Evolutionary conservation across 2,888 invertebrate genomes (phyloP).

Genomic region (Leuctra nigra): DNA sequence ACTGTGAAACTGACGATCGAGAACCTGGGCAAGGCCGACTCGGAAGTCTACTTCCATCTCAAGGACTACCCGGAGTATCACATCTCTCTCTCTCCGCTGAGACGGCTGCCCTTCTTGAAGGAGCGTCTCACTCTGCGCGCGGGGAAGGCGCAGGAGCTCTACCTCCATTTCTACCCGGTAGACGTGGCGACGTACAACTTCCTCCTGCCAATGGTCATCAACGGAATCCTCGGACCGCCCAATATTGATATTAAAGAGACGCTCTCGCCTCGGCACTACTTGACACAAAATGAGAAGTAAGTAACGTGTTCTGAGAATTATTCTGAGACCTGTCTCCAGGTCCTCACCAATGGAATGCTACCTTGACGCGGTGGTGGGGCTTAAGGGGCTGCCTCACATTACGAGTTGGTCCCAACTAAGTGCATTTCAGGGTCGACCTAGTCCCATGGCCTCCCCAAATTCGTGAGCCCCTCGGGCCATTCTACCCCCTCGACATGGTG

Average conservation of each 20-base stretch:
- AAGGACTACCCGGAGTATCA: constrained; percentile 38
- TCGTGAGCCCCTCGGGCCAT: too few species aligned
- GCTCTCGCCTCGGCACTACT: constrained; percentile 28
- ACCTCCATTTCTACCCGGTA: constrained; percentile 40
- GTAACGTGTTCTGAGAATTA: too few species aligned
- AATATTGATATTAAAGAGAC: constrained; percentile 34
- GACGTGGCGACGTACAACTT: constrained; percentile 48
- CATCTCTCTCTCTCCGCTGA: constrained; percentile 31
- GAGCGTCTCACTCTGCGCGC: background rate
- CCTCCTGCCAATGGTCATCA: constrained; percentile 52
- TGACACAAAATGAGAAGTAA: constrained; percentile 22
- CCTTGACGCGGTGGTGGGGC: too few species aligned
- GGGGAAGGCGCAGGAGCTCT: constrained; percentile 35
- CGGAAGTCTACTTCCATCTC: constrained; percentile 35
- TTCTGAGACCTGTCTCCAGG: too few species aligned
- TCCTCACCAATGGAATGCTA: too few species aligned
- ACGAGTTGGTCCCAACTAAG: too few species aligned
- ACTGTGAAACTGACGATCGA: constrained; percentile 34
- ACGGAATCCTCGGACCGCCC: constrained; percentile 52
- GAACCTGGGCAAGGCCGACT: constrained; percentile 35
- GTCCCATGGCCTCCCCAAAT: too few species aligned
- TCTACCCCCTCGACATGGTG: too few species aligned
- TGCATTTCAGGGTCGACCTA: too few species aligned
- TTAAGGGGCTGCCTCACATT: too few species aligned
- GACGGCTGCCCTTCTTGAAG: background rate